Conservation (phyloP, 2,797 vertebrate genomes). For the Pitangus sulphuratus region DNA sequence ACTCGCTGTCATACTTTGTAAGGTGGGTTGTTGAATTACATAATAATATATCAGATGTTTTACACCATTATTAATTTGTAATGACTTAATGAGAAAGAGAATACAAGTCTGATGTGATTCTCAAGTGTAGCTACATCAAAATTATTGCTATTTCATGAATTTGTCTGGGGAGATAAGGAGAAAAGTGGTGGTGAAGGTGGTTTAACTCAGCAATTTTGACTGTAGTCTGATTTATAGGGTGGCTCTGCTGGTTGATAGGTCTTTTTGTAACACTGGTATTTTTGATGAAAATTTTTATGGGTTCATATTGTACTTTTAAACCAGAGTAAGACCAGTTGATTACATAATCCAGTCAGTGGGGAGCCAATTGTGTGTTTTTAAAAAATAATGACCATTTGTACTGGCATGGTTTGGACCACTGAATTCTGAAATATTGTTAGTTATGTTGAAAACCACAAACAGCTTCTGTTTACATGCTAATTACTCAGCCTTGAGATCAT, state of each 20-base stretch:
- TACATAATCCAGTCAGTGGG: neutral
- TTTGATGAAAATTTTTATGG: neutral
- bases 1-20: neutral
- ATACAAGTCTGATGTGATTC: neutral
- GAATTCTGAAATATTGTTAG: neutral
- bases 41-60: neutral
- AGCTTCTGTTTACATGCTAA: neutral
- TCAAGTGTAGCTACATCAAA: neutral
- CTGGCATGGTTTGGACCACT: neutral
- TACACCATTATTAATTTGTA: neutral
- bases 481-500: neutral
- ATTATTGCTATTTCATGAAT: neutral
- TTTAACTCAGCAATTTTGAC: neutral
- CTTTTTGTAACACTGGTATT: neutral
- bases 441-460: neutral
- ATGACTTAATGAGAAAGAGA: neutral
- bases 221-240: neutral
- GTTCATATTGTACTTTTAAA: neutral
- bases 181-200: neutral
- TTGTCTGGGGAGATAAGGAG: neutral
- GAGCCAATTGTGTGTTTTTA: neutral
- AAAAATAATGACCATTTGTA: neutral
- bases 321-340: neutral
- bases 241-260: neutral
- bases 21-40: neutral